Base-by-base conservation (phyloP, 1,140 invertebrate genomes). In the Drosophila tropicalis region DNA sequence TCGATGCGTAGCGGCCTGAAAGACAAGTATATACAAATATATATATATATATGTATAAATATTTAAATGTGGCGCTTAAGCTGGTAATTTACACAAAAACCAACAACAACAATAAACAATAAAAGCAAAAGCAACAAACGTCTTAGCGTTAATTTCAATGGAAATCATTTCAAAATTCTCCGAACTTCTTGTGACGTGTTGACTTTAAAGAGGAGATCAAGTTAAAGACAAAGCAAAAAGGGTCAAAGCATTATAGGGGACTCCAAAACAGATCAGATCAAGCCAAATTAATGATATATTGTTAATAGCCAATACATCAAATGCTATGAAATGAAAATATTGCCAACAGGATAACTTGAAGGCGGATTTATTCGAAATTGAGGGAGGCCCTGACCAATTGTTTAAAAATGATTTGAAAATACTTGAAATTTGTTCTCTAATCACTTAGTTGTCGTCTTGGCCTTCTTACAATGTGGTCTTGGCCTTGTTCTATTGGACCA, bases 21-120 rank as follows among this genome's bases (percentile, higher is more conserved):
- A 56, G 58, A 41, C 67, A 63, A 62, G 66, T 63, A 12, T 51
- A 22, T 51, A 47, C 3, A 44, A 6, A 19, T 7, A 47, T 9
- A 22, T 19, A 5, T 4, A 51, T 3, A 12, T 9, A 0, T 19
- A 51, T 51, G 22, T 77, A 80, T 81, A 78, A 85, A 86, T 86
- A 86, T 86, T 78, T 75, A 81, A 86, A 86, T 86, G 82, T 85
- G 82, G 82, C 82, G 82, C 82, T 85, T 86, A 78, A 86, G 68
- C 84, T 79, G 68, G 67, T 86, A 75, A 85, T 86, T 81, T 78
- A 76, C 73, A 79, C 67, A 72, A 65, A 66, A 71, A 32, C 58
- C 22, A 25, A 25, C 22, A 70, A 34, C 19, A 47, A 68, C 19
- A 55, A 65, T 55, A 75, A 66, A 54, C 62, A 65, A 41, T 19